phyloP scores from a whole-genome alignment of 2,888 invertebrate species.

The Desoria tigrina region DNA sequence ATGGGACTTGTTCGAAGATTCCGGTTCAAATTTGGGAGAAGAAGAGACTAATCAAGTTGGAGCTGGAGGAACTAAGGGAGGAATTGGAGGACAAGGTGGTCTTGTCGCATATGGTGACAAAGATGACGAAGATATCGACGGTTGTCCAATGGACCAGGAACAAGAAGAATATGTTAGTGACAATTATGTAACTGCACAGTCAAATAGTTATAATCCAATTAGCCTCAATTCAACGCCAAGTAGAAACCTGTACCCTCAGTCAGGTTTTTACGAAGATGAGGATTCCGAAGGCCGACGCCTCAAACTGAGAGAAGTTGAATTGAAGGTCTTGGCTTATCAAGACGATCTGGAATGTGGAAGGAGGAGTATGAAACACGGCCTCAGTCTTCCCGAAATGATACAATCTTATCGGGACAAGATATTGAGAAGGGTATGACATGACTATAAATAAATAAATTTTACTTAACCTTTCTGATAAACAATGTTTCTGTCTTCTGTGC shows the following conservation, averaged over 20 bases:
- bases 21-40: constrained; percentile 52
- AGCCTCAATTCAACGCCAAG: constrained; percentile 18
- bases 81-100: not conserved
- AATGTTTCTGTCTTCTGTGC: no score
- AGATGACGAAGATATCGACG: constrained; percentile 57
- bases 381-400: constrained; percentile 78
- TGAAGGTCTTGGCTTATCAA: constrained; percentile 91
- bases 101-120: constrained; percentile 17
- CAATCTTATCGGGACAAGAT: constrained; percentile 88
- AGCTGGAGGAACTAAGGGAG: constrained; percentile 6
- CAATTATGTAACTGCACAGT: no score
- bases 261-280: constrained; percentile 56
- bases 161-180: constrained; percentile 29
- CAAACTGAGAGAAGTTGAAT: constrained; percentile 86
- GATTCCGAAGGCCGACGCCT: constrained; percentile 71
- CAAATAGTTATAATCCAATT: not conserved
- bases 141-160: constrained; percentile 57
- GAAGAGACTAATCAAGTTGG: not conserved
- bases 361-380: constrained; percentile 70
- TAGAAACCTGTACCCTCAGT: constrained; percentile 7
- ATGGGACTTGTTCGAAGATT: constrained; percentile 75
- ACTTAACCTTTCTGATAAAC: not conserved
- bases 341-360: constrained; percentile 90
- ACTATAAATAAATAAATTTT: not conserved
- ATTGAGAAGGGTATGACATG: constrained; percentile 57